Evolutionary conservation across 1,140 invertebrate species (phyloP).

Genomic region (Zaprionus camerounensis): DNA sequence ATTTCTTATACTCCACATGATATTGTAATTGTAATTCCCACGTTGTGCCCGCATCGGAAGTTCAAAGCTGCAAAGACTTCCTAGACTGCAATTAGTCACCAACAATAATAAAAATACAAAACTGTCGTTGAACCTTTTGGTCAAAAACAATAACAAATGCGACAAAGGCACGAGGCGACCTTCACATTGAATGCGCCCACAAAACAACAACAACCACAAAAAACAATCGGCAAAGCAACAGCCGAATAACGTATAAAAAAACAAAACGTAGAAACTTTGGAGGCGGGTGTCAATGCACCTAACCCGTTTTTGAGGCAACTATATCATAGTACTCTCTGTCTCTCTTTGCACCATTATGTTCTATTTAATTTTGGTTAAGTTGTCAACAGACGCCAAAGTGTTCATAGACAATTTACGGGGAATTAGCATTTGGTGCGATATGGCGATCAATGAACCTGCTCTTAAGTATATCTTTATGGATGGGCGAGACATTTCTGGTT

Average conservation of each 20-base stretch:
- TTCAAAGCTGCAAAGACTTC: conserved; percentile 57
- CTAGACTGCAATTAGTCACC: conserved; percentile 67
- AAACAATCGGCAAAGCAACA: neutral
- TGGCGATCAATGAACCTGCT: conserved; percentile 67
- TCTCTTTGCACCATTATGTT: conserved; percentile 50
- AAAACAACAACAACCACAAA: conserved; percentile 6
- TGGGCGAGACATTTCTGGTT: conserved; percentile 59
- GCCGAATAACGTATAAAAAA: neutral
- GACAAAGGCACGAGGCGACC: conserved; percentile 48
- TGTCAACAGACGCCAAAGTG: conserved; percentile 59
- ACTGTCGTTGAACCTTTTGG: conserved; percentile 61
- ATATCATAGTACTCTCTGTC: conserved; percentile 18
- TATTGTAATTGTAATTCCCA: conserved; percentile 21
- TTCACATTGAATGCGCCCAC: conserved; percentile 73
- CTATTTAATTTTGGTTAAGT: conserved; percentile 62
- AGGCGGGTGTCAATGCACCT: conserved; percentile 67
- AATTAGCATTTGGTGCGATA: conserved; percentile 68
- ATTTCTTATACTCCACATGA: no score
- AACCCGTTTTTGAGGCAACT: conserved; percentile 56
- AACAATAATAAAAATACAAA: conserved; percentile 9
- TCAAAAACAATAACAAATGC: conserved; percentile 41
- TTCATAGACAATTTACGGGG: conserved; percentile 53
- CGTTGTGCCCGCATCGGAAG: conserved; percentile 52
- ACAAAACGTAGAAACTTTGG: conserved; percentile 23
- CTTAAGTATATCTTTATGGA: conserved; percentile 18